A percentile compares a stretch with the other conserved stretches of the same genome.
These are phyloP conservation scores for Chromobotia macracanthus DNA, from an alignment of 2,797 vertebrate genomes.

Conservation along the genomic window DNA sequence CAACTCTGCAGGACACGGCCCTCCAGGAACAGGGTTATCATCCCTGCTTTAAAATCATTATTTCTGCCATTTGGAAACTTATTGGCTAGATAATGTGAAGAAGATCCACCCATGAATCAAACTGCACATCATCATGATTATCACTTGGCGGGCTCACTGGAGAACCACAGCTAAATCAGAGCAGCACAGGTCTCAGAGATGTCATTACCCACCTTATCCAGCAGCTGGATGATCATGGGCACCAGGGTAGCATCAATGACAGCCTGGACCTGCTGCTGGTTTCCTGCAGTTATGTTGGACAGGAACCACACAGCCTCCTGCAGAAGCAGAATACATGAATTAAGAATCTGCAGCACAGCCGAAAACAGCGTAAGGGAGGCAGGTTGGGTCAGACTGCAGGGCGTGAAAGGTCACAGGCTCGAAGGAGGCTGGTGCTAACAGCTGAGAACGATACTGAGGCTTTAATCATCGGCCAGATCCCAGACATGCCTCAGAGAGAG, in stretches of 20 bases:
- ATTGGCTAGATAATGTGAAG: no score
- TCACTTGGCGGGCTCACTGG: no score
- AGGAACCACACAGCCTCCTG: constrained; percentile 99
- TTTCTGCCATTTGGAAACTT: no score
- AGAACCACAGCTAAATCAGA: no score
- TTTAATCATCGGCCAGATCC: constrained; percentile 88
- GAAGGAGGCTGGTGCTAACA: constrained; percentile 77
- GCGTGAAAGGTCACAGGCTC: constrained; percentile 64
- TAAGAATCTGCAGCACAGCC: constrained; percentile 57
- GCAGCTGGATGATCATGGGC: constrained; percentile 98
- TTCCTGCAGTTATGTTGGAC: constrained; percentile 98
- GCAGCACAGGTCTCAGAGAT: no score
- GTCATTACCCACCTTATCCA: constrained; percentile 88
- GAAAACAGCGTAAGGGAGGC: rapidly evolving
- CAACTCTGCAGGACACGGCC: no score
- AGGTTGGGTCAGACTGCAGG: constrained; percentile 83
- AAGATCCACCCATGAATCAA: no score
- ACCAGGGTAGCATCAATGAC: constrained; percentile 98
- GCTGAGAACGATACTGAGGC: constrained; percentile 77
- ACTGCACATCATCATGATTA: no score
- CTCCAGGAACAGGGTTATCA: no score
- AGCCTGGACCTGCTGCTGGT: constrained; percentile 99
- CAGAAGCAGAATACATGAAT: constrained; percentile 55
- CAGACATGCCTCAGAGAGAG: constrained; percentile 69
- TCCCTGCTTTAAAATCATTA: no score